Base-by-base conservation (phyloP, 1,140 invertebrate genomes). In the Platyscapa corneri region DNA sequence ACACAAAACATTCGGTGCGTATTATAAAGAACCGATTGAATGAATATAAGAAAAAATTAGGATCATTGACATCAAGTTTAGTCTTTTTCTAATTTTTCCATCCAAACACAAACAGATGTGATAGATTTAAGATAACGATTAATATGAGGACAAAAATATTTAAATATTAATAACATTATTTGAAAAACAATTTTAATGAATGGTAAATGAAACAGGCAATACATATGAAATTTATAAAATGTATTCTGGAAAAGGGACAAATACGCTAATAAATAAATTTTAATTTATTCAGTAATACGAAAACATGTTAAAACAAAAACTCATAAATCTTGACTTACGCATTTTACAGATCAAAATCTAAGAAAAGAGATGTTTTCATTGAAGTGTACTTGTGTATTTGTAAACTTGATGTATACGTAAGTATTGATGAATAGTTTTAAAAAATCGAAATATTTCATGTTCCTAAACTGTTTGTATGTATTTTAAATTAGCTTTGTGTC, bases 271-370 rank as follows among this genome's bases (percentile, higher is more conserved):
- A 23, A n/a, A 49, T 3, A 75, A 46, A 46, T 42, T 75, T 46
- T 23, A 70, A 32, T 70, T 23, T 34, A 70, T 37, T 23, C 18
- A 23, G 14, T 70, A 37, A 74, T 74, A 46, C 12, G 60, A 60
- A 34, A 84, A 80, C 20, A 46, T 87, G 84, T 64, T 82, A 87
- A 72, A 85, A 88, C 87, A 86, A 88, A 82, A 88, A 70, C 82
- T 87, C 87, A 87, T 88, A 89, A 88, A 89, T 83, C n/a, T 86
- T 20, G 34, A 90, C 89, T 89, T 89, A 90, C 89, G 87, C 67
- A 81, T 67, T 74, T 74, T 79, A 85, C 76, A 83, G 70, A 85
- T 74, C 60, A 78, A 64, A 86, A 79, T 76, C 49, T 67, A 81
- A 6, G 46, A 83, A 65, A 70, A 64, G 32, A 39, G 12, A 49